Evolutionary conservation across 2,113 vertebrate genomes (phyloP).

Genomic region (Boulengerochromis microlepis): DNA sequence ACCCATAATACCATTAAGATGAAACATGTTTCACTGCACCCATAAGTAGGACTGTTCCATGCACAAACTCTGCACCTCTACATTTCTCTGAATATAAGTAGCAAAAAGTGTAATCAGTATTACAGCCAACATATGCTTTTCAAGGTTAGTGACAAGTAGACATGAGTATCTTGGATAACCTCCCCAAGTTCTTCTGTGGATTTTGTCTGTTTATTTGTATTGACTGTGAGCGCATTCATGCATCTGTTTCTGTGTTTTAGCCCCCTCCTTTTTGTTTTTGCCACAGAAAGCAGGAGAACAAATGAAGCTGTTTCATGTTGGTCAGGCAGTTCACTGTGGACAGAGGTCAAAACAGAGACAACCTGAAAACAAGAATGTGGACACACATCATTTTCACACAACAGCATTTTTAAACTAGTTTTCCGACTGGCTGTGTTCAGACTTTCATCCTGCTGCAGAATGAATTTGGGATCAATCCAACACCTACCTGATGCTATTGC

Average conservation of each 20-base stretch:
- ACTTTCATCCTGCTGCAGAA: background rate
- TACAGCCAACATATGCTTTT: background rate
- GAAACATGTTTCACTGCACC: background rate
- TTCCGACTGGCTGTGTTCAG: rapidly evolving
- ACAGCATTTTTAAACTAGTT: background rate
- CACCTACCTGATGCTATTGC: background rate
- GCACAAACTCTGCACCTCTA: background rate
- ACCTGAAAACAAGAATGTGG: background rate
- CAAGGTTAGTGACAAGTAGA: background rate
- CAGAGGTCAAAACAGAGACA: background rate
- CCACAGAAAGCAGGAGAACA: background rate
- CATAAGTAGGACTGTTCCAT: background rate
- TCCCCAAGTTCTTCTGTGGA: background rate
- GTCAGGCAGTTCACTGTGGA: background rate
- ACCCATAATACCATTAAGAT: rapidly evolving
- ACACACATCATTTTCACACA: background rate
- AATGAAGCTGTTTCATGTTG: rapidly evolving
- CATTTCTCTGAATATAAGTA: background rate
- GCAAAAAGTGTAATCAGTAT: background rate
- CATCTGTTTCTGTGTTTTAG: background rate
- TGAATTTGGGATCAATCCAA: background rate
- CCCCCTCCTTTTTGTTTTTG: background rate
- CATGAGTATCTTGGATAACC: background rate
- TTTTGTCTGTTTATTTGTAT: background rate
- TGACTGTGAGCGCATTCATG: background rate